phyloP scores from a whole-genome alignment of 2,888 invertebrate genomes.

The Lithophane semibrunnea region DNA sequence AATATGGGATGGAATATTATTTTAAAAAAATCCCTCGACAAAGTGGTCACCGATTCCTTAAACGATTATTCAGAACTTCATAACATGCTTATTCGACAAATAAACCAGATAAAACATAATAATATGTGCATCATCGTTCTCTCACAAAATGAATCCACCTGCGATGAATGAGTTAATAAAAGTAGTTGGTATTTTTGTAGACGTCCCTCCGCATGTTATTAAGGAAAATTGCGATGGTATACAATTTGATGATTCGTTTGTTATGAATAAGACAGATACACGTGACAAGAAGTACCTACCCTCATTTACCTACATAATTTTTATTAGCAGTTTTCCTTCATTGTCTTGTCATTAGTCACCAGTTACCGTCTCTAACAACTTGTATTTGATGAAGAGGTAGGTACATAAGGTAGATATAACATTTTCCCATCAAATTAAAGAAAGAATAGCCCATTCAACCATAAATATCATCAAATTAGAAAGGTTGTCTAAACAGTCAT shows the following conservation, averaged over 20 bases:
- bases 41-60: neutral
- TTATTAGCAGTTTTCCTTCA: conserved; percentile 12
- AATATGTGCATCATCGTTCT: neutral
- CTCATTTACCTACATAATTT: conserved; percentile 7
- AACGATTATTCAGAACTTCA: neutral
- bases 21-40: neutral
- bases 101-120: neutral
- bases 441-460: conserved; percentile 39
- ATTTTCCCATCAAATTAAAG: conserved; percentile 36
- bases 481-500: conserved; percentile 10
- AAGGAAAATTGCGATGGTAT: conserved; percentile 16
- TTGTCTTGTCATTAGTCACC: conserved; percentile 30
- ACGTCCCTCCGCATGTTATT: neutral
- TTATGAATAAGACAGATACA: conserved; percentile 14
- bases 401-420: neutral
- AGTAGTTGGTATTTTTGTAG: no score
- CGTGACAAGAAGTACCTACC: conserved; percentile 1
- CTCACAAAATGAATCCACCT: neutral
- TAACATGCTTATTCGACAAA: neutral
- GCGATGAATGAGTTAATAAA: neutral
- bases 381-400: conserved; percentile 16
- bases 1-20: neutral
- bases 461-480: conserved; percentile 40
- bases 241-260: conserved; percentile 32
- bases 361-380: neutral